Conservation (phyloP, 1,140 invertebrate species). For the Penaeus chinensis region DNA sequence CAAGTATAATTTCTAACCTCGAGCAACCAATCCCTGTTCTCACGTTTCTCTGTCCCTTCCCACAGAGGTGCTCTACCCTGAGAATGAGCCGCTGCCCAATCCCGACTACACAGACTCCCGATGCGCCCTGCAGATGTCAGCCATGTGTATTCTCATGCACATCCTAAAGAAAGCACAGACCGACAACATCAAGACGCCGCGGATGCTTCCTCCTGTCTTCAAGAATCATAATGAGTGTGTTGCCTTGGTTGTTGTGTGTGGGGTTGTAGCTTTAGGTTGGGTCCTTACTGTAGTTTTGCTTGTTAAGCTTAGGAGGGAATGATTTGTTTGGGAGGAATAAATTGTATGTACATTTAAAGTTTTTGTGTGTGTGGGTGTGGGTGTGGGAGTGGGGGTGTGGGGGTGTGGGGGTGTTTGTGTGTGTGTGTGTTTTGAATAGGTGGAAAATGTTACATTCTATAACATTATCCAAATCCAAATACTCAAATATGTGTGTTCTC, state of each 20-base stretch:
- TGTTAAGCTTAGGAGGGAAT: too few species aligned
- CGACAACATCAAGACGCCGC: slow-evolving; percentile 80
- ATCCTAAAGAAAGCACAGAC: slow-evolving; percentile 91
- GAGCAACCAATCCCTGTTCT: background rate
- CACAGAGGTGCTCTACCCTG: slow-evolving; percentile 87
- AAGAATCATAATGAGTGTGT: slow-evolving; percentile 62
- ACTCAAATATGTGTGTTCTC: slow-evolving; percentile 47
- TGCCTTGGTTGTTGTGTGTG: background rate
- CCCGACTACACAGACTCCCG: slow-evolving; percentile 87
- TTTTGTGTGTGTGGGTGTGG: background rate
- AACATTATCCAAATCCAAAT: background rate
- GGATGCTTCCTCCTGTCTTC: slow-evolving; percentile 53
- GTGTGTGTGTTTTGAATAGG: background rate
- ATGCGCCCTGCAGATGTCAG: slow-evolving; percentile 91
- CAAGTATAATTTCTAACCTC: background rate
- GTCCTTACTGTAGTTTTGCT: too few species aligned
- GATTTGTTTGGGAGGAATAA: background rate
- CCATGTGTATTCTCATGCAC: slow-evolving; percentile 97
- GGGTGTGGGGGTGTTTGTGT: background rate
- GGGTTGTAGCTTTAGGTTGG: too few species aligned
- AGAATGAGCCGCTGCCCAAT: slow-evolving; percentile 88
- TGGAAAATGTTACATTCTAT: background rate
- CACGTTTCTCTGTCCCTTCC: background rate
- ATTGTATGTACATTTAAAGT: background rate
- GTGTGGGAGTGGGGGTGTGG: background rate